Evolutionary conservation across 2,797 vertebrate genomes (phyloP), one percentile per base, ranked within the genome.

Genomic region (Channa striata): DNA sequence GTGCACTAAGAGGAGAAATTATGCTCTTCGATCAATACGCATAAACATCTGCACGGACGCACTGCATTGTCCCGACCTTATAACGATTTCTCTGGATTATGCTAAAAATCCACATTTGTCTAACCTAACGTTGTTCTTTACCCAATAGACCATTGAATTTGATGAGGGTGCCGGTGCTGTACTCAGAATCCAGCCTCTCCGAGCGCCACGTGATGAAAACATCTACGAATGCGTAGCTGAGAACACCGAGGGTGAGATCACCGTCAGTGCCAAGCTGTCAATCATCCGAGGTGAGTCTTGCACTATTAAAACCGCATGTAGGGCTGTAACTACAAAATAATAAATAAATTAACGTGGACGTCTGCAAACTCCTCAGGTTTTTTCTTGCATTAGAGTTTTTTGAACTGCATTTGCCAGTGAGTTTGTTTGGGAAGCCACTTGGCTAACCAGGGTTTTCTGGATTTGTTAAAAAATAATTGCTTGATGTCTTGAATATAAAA

Each of bases 151-250:
- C 0, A 99, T 99, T 8, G 98, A 99, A 75, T 99, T 99, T 67
- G 98, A 99, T 4, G 97, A 99, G 80, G 96, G 97, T 0, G 97
- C 98, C 0, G 98, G 98, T 0, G 97, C 98, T 0, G 98, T 99
- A 0, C 84, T 99, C 68, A 92, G 98, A 77, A 99, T 99, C 91
- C 97, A 99, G 93, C 98, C 98, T 0, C 95, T 99, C 2, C 92
- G 98, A 51, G 97, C 97, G 0, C 97, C 97, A 1, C 94, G 98
- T 1, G 98, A 99, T 0, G 98, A 99, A 92, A 99, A 99, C 74
- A 95, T 96, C 74, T 99, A 99, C 0, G 98, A 99, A 71, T 99
- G 98, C 0, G 96, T 98, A 53, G 98, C 97, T 8, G 97, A 98
- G 85, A 99, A 97, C 91, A 93, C 87, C 0, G 95, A 94, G 0